Base-by-base conservation (phyloP, 2,113 vertebrate genomes). In the Nesoenas mayeri region DNA sequence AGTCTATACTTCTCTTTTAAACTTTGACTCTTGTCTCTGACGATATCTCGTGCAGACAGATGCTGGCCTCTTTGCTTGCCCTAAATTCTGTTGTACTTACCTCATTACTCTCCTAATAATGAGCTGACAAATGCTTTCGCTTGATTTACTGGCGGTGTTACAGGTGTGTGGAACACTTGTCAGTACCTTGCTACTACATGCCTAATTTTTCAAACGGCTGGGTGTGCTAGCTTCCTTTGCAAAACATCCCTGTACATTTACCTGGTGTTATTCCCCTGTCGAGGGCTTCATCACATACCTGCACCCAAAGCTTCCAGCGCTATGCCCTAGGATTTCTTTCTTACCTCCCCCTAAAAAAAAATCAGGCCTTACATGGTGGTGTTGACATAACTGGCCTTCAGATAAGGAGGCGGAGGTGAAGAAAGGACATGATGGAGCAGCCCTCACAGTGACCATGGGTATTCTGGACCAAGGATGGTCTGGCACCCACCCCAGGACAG, bases 101-200 rank as follows among this genome's bases (percentile, higher is more conserved):
- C 80, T 97, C 95, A 96, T 94, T 92, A 92, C 69, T 82, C 91
- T 94, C 89, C 87, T 89, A 95, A 93, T 58, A 89, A 94, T 2
- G 83, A 93, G 84, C 85, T 94, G 95, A 94, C 96, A 95, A 96
- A 96, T 74, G 89, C 87, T 89, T 85, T 86, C 2, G 29, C 88
- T 70, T 96, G 93, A 91, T 96, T 95, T 96, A 95, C 92, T 97
- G 88, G 80, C 54, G 9, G 71, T 79, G 72, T 94, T 95, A 95
- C 88, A 96, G 95, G 94, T 92, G 93, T 94, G 92, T 84, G 88
- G 96, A 95, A 82, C 92, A 93, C 94, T 96, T 96, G 93, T 95
- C 86, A 62, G 93, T 89, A 88, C 80, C 62, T 91, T 95, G 95
- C 95, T 95, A 89, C 93, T 96, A 96, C 95, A 95, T 92, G 96